Evolutionary conservation across 2,113 vertebrate genomes (phyloP).

Genomic region (Dissostichus mawsoni): DNA sequence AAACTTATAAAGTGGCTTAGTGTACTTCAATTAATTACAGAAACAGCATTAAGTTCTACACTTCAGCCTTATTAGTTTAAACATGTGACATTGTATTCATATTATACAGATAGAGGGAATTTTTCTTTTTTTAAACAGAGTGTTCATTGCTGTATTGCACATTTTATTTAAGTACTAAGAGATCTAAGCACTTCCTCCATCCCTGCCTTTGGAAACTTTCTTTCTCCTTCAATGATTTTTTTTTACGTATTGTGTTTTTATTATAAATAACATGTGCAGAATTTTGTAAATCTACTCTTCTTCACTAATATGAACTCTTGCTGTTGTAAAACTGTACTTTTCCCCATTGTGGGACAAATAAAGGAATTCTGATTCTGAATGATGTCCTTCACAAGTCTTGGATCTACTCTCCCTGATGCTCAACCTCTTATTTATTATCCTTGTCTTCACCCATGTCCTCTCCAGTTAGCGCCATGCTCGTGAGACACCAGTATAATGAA

Average conservation of each 20-base stretch:
- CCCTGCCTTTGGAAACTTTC: neutral
- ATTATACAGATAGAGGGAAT: neutral
- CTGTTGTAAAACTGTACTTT: no score
- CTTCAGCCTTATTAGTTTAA: neutral
- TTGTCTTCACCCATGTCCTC: constrained; percentile 1
- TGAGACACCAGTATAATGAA: constrained; percentile 39
- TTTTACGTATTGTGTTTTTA: no score
- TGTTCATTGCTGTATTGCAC: neutral
- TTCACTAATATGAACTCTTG: no score
- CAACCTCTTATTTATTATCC: neutral
- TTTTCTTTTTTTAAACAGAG: no score
- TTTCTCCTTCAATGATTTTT: neutral
- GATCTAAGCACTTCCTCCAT: neutral
- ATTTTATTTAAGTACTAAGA: neutral
- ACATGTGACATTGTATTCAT: neutral
- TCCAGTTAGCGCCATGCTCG: neutral
- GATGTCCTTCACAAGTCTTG: neutral
- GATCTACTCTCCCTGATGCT: neutral
- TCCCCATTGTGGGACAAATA: no score
- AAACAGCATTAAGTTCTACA: neutral
- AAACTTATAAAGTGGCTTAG: neutral
- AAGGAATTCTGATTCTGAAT: no score
- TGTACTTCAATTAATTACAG: neutral
- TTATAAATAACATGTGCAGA: no score
- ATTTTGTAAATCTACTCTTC: no score